Base-by-base conservation (phyloP, 2,113 vertebrate species). In the Phrynocephalus versicolor region DNA sequence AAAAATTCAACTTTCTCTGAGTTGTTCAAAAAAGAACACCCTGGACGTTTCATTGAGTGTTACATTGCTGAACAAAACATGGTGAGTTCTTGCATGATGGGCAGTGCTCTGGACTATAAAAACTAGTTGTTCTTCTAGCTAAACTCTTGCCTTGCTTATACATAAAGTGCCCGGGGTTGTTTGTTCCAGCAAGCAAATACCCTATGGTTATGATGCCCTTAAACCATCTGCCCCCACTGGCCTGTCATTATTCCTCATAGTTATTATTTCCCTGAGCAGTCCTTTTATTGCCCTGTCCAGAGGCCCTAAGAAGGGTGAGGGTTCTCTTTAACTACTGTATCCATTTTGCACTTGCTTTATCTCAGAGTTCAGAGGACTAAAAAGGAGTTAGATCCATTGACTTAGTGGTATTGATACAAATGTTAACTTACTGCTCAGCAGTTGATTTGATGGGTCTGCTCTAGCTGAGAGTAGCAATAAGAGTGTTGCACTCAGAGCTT, bases 51-150 rank as follows among this genome's bases (percentile, higher is more conserved):
- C 93, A 97, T 99, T 1, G 98, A 99, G 90, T 99, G 98, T 93
- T 99, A 97, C 96, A 97, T 99, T 16, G 97, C 98, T 33, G 98
- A 99, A 90, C 98, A 99, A 93, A 99, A 99, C 94, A 98, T 99
- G 98, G 98, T 99, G 95, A 76, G 85, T 90, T 45, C 3, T 67
- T 35, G 33, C 27, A 0, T 9, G 41, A 71, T 67, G 57, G 30
- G 30, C n/a, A 55, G 4, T 23, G 1, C 67, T 0, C 35, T 74
- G 27, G 6, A 14, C 69, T 72, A 19, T 74, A 81, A 21, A 45
- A 30, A 72, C 13, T 37, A 74, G 71, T 12, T 75, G 16, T 33
- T 3, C 21, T 0, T 30, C 71, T 5, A 21, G 30, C 37, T 41
- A 51, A 75, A 75, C 27, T 75, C 5, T 23, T 74, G 39, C 3